A percentile compares a stretch with the other conserved stretches of the same genome.
Evolutionary conservation across 64 coral and sea anemone species (phyloP).

Genomic region (Actinia tenebrosa): DNA sequence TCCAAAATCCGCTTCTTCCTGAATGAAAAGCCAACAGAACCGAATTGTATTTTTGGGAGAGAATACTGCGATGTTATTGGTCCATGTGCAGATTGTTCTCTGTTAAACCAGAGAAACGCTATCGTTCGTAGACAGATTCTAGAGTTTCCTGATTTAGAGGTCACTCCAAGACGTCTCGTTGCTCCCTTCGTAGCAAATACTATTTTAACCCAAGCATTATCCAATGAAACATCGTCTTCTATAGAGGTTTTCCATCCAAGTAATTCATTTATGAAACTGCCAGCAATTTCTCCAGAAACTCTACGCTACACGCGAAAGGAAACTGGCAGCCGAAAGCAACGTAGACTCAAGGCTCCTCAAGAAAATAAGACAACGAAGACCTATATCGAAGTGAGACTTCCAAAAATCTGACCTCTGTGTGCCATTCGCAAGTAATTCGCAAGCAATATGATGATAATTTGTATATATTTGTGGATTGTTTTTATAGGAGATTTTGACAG

Average conservation of each 20-base stretch:
- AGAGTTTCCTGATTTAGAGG: constrained; percentile 80
- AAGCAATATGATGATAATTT: too few species aligned
- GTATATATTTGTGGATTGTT: too few species aligned
- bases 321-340: constrained; percentile 68
- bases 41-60: constrained; percentile 44
- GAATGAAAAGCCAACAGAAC: neutral
- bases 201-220: constrained; percentile 28
- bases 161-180: constrained; percentile 64
- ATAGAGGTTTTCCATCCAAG: constrained; percentile 22
- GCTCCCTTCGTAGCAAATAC: constrained; percentile 55
- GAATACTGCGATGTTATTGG: constrained; percentile 84
- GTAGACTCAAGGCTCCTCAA: constrained; percentile 24
- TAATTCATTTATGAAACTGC: constrained; percentile 38
- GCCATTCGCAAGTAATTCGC: neutral
- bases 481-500: too few species aligned
- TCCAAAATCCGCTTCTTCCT: constrained; percentile 13
- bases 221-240: neutral
- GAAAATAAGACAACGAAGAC: constrained; percentile 43
- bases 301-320: constrained; percentile 71
- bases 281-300: constrained; percentile 50
- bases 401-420: constrained; percentile 57
- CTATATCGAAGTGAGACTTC: constrained; percentile 84
- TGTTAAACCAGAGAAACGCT: constrained; percentile 46
- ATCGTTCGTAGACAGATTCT: constrained; percentile 62
- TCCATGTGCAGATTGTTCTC: constrained; percentile 62